These are phyloP conservation scores for Lonchura striata DNA, from an alignment of 2,113 vertebrate genomes.

Conservation along the genomic window DNA sequence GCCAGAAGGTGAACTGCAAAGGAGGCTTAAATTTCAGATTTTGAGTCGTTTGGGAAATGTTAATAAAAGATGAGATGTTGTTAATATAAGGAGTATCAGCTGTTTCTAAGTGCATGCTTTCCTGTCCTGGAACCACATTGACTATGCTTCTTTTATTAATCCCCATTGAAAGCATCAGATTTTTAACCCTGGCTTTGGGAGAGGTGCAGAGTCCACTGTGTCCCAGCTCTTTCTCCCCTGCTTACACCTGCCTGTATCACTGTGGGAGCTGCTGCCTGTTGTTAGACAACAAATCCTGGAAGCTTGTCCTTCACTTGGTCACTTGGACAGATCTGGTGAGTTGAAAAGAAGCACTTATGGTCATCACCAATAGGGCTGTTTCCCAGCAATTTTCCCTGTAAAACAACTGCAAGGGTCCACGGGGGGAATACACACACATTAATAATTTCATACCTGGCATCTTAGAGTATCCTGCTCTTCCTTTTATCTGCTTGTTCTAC, in stretches of 20 bases:
- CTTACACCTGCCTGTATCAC: background rate
- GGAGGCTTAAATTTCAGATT: background rate
- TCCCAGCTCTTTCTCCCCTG: background rate
- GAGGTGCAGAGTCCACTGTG: background rate
- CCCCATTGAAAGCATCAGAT: background rate
- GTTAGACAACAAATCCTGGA: background rate
- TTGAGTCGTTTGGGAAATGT: background rate
- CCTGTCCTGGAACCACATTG: background rate
- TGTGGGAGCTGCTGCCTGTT: background rate
- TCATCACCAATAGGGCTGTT: background rate
- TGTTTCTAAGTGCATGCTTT: background rate
- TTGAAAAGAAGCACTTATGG: background rate
- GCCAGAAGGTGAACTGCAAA: background rate
- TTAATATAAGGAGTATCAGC: background rate
- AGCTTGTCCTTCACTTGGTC: background rate
- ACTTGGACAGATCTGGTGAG: background rate
- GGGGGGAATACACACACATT: background rate
- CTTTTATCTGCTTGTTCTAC: background rate
- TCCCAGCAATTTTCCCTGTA: background rate
- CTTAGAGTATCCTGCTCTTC: background rate
- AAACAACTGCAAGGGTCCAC: background rate
- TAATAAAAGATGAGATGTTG: background rate
- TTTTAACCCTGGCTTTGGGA: background rate
- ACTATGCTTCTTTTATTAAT: background rate
- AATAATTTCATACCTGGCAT: background rate